Conservation (phyloP, 2,888 invertebrate species). For the Tuberolachnus salignus region DNA sequence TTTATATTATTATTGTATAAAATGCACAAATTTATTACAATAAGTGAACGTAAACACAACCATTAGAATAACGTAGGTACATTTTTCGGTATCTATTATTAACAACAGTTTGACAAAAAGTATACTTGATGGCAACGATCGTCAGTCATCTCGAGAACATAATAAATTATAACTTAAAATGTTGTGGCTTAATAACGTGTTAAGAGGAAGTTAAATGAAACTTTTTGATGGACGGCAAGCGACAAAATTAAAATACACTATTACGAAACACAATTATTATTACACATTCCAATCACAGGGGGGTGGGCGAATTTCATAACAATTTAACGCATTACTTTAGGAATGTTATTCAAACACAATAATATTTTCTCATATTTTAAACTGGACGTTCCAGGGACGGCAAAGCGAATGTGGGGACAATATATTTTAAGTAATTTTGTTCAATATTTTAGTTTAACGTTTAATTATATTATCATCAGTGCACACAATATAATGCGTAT, state of each 20-base stretch:
- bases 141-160: too few species aligned
- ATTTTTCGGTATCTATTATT: background rate
- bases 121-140: background rate
- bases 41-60: slow-evolving; percentile 34
- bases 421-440: slow-evolving; percentile 29
- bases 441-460: slow-evolving; percentile 15
- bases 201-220: background rate
- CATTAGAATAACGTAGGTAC: slow-evolving; percentile 14
- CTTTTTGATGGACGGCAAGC: slow-evolving; percentile 54
- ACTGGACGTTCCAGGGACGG: slow-evolving; percentile 55
- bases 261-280: slow-evolving; percentile 15
- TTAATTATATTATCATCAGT: slow-evolving; percentile 19
- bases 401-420: slow-evolving; percentile 40
- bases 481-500: slow-evolving; percentile 8
- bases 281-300: background rate
- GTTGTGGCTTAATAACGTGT: slow-evolving; percentile 8
- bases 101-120: background rate
- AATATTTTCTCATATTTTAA: slow-evolving; percentile 1
- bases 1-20: slow-evolving; percentile 20
- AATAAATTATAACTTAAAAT: background rate
- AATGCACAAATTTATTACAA: slow-evolving; percentile 25
- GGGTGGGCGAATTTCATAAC: background rate
- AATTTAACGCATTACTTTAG: slow-evolving; percentile 18
- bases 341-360: slow-evolving; percentile 46
- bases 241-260: slow-evolving; percentile 36